Base-by-base conservation (phyloP, 2,888 invertebrate genomes). In the Pemphredon lugubris region DNA sequence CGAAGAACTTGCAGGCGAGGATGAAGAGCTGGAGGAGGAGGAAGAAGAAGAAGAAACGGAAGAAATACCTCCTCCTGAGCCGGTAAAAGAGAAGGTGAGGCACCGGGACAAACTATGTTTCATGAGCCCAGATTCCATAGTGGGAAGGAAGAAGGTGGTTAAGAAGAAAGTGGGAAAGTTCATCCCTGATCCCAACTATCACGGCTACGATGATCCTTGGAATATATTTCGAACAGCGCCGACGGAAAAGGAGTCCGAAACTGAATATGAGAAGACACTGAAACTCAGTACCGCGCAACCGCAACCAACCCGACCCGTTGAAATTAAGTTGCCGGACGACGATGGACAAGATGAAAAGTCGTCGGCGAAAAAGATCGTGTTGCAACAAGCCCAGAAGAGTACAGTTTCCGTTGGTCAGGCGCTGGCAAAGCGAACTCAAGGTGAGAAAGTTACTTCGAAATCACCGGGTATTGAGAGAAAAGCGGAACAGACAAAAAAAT, bases 221-320 rank as follows among this genome's bases (percentile, higher is more conserved):
- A 75, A 84, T 30, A 48, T 75, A 59, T 54, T 21, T n/a, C 74
- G 76, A 13, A 80, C 73, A 34, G 77, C 80, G 7, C 78, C 81
- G 0, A 51, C 76, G 0, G 14, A 45, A 11, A 70, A 79, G 23
- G 50, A 51, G 39, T 63, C 55, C 0, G 61, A 64, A 30, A 73
- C 74, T 3, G 72, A 83, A 37, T 83, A 82, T 39, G 77, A 78
- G 44, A 51, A 59, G 2, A 51, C 64, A 9, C 39, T 77, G 13
- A 78, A 81, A 32, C 57, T 83, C 4, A 75, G 73, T 48, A 30
- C 68, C 21, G 48, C 71, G n/a, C 18, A 45, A 53, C 45, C 44
- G 34, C 21, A 26, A 11, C 14, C 51, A 6, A 54, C 44, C 0
- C 30, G 7, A 4, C 30, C 30, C 30, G 30, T 30, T 30, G 30